Conservation (phyloP, 2,113 vertebrate genomes). For the Oryzias melastigma region DNA sequence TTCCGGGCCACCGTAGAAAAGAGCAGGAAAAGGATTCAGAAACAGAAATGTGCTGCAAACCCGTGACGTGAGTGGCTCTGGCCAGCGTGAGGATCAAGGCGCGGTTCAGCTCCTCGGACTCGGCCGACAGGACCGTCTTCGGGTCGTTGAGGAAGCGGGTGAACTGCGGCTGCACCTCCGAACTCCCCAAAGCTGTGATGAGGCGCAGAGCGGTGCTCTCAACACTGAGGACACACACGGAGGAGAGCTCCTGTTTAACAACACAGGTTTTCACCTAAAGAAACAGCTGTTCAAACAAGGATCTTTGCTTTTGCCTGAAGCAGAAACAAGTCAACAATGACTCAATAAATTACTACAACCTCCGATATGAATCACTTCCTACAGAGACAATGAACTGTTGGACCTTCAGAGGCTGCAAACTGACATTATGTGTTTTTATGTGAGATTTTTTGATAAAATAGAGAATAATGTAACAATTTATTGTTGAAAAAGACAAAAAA, state of each 20-base stretch:
- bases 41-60: constrained; percentile 57
- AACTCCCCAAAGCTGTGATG: constrained; percentile 95
- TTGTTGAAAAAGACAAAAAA: too few species aligned
- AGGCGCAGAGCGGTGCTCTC: constrained; percentile 95
- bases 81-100: constrained; percentile 95
- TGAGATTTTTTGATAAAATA: too few species aligned
- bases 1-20: neutral
- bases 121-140: constrained; percentile 93
- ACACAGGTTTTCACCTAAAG: neutral
- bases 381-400: too few species aligned
- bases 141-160: constrained; percentile 97
- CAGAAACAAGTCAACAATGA: too few species aligned
- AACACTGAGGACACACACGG: constrained; percentile 76
- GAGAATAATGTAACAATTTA: too few species aligned
- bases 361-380: too few species aligned
- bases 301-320: too few species aligned
- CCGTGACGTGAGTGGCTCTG: constrained; percentile 95
- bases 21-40: neutral
- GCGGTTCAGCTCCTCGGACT: constrained; percentile 96
- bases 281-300: neutral
- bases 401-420: too few species aligned
- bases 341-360: too few species aligned
- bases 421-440: too few species aligned
- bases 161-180: constrained; percentile 95
- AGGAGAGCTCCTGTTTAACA: constrained; percentile 1